Evolutionary conservation across 2,113 vertebrate genomes (phyloP).

Genomic region (Ctenomys sociabilis): DNA sequence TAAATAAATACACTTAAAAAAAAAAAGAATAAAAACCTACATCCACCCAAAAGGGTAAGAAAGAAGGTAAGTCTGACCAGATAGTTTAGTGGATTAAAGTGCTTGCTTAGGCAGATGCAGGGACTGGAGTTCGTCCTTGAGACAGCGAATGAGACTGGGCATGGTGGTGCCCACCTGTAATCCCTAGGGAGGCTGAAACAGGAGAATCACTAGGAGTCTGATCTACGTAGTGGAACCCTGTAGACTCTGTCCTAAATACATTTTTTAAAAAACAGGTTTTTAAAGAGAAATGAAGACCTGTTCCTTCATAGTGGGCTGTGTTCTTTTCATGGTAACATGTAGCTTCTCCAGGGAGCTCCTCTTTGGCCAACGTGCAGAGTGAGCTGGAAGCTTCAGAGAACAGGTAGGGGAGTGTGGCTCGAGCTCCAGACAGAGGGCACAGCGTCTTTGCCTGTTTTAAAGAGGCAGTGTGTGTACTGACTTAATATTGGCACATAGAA

Average conservation of each 20-base stretch:
- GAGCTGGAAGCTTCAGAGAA: background rate
- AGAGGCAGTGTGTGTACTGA: background rate
- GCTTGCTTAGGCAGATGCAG: no score
- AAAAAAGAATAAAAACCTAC: background rate
- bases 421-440: background rate
- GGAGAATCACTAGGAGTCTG: no score
- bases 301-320: background rate
- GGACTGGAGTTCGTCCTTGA: no score
- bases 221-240: no score
- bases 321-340: background rate
- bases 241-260: no score
- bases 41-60: background rate
- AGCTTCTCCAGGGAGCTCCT: background rate
- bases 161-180: no score
- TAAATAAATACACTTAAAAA: no score
- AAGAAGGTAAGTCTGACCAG: background rate
- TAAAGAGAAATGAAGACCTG: background rate
- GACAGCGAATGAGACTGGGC: no score
- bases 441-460: background rate
- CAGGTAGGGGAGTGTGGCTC: background rate
- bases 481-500: background rate
- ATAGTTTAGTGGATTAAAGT: no score
- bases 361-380: background rate
- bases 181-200: no score
- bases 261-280: background rate